Evolutionary conservation across 1,140 invertebrate genomes (phyloP), one percentile per base, ranked within the genome.

Genomic region (Cyclina sinensis): DNA sequence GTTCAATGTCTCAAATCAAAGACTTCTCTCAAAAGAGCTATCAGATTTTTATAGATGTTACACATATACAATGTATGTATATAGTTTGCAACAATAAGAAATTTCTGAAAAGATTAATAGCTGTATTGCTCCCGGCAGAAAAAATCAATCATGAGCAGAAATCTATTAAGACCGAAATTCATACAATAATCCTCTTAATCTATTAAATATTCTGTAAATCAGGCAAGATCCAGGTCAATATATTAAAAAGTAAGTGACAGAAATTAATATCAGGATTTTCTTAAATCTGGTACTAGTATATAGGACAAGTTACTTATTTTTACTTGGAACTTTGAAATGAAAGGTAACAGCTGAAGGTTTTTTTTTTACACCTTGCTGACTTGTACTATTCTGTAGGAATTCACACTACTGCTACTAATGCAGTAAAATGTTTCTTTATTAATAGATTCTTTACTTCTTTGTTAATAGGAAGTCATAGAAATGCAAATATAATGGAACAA

Each of bases 1-100:
- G 32, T 32, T 65, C 3, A 9, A 70, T 27, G 32, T 70, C 32
- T 21, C 65, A 70, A 70, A 70, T 70, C 65, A 70, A 27, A 70
- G 57, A 37, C 65, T 37, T 35, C 27, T 27, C 9, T 70, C 11
- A 70, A 70, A 70, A 39, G 65, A n/a, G 14, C 12, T 70, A 37
- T 5, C 14, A 16, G 21, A 70, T 27, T 70, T 70, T 70, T 70
- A 70, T 70, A 5, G 32, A n/a, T n/a, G 65, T 27, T 70, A 37
- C 16, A 16, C 18, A 70, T 70, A 70, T 21, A n/a, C n/a, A n/a
- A n/a, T n/a, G n/a, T n/a, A n/a, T n/a, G 37, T 70, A 32, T 32
- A 37, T 57, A 18, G 54, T 4, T 37, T 70, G 65, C 16, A 21
- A 70, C 65, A 70, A 70, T 27, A 37, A 32, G 21, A 70, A 14